Evolutionary conservation across 1,140 invertebrate genomes (phyloP).

Genomic region (Eriocheir sinensis): DNA sequence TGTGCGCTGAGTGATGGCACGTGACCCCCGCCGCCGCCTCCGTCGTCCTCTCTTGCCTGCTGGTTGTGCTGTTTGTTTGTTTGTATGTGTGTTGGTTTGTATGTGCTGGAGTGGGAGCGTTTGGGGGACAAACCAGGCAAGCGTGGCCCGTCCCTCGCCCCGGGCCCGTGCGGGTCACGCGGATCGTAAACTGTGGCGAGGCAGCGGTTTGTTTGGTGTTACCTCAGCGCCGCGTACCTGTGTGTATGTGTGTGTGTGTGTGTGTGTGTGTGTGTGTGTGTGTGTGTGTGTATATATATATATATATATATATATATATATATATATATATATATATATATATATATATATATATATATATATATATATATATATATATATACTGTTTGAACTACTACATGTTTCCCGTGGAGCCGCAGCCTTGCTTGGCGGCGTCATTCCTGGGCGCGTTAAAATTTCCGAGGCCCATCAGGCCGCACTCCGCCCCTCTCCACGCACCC

Average conservation of each 20-base stretch:
- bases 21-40: background rate
- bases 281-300: background rate
- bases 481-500: background rate
- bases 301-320: no score
- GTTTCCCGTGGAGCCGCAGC: background rate
- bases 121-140: background rate
- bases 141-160: background rate
- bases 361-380: no score
- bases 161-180: background rate
- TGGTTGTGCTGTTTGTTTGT: background rate
- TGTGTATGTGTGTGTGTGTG: no score
- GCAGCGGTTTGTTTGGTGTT: background rate
- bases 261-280: constrained; percentile 18
- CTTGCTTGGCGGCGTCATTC: background rate
- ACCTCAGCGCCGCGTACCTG: background rate
- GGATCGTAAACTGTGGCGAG: background rate
- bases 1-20: constrained; percentile 10
- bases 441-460: background rate
- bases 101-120: background rate
- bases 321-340: no score
- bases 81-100: background rate
- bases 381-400: no score
- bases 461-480: background rate
- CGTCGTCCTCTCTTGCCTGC: background rate
- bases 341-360: no score